Base-by-base conservation (phyloP, 2,797 vertebrate genomes). In the Odontamblyopus rebecca region DNA sequence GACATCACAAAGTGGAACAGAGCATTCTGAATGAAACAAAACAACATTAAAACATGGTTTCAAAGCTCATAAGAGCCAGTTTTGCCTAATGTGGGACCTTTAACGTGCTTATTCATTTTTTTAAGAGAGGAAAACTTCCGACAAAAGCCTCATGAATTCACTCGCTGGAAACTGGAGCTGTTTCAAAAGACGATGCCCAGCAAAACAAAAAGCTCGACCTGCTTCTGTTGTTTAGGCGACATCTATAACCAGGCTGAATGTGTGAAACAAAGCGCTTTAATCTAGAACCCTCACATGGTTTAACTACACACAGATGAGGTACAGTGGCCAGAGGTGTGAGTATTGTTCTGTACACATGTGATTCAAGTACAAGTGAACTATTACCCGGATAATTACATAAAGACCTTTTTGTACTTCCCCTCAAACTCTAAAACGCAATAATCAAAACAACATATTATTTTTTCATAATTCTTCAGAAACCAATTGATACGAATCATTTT, bases 101-200 rank as follows among this genome's bases (percentile, higher is more conserved):
- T 38, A 38, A 67, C 81, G 32, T 30, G 1, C 67, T 56, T 0
- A 53, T 27, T 0, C 7, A 13, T 67, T 73, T 67, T 62, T 62
- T 62, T n/a, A 23, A 44, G 23, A 27, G 68, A 73, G 67, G 32
- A 62, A 53, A 74, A 64, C 38, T 50, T 66, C 63, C 29, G 29
- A 66, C 41, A 66, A 63, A 66, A 73, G 74, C 75, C 64, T 59
- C 62, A 30, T n/a, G 54, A 71, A 80, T 32, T 44, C 29, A n/a
- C 15, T 13, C 38, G 26, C 19, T 53, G 16, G 41, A 29, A 38
- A 48, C 68, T 70, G 66, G 48, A 73, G 50, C n/a, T 4, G 13
- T 6, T 23, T 67, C 62, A 12, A 66, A 59, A 26, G 44, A 48
- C 59, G 72, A 68, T 41, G 23, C 29, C 50, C 9, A 29, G 23